phyloP scores from a whole-genome alignment of 53 echinoderm and acorn worm species.

The Zoroaster sp. region DNA sequence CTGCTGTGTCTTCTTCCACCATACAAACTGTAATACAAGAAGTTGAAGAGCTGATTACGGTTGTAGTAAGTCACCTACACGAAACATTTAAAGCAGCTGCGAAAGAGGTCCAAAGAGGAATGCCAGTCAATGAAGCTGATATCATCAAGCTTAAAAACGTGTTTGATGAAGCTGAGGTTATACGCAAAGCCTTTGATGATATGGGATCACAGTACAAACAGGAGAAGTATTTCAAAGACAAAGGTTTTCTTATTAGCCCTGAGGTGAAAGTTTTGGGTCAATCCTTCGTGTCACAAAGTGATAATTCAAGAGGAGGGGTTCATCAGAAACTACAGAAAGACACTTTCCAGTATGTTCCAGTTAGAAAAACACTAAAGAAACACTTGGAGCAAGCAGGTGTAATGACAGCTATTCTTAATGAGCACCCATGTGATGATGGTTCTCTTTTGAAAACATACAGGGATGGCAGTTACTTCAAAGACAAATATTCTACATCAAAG shows the following conservation, averaged over 20 bases:
- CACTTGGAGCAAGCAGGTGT: constrained; percentile 56
- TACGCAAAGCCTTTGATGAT: constrained; percentile 20
- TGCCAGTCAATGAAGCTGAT: not conserved
- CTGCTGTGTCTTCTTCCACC: constrained; percentile 15
- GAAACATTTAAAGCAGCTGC: not conserved
- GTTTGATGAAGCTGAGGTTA: constrained; percentile 3
- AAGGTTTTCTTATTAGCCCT: constrained; percentile 49
- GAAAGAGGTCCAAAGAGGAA: not conserved
- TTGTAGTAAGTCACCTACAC: not conserved
- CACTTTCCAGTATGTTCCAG: constrained; percentile 49
- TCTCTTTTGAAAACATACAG: constrained; percentile 28
- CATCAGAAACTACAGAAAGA: constrained; percentile 35
- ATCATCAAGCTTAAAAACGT: not conserved
- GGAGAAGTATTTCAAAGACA: constrained; percentile 56
- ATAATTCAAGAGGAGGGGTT: constrained; percentile 39
- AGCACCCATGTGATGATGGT: constrained; percentile 10
- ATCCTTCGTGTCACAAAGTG: constrained; percentile 34
- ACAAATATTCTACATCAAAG: constrained; percentile 6
- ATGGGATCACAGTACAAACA: constrained; percentile 41
- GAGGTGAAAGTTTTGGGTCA: constrained; percentile 38
- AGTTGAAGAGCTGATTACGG: not conserved
- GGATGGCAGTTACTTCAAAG: constrained; percentile 60
- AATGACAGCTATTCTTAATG: constrained; percentile 45
- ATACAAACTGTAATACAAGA: constrained; percentile 39
- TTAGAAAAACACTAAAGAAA: constrained; percentile 37